Evolutionary conservation across 1,140 invertebrate genomes (phyloP), one percentile per base, ranked within the genome.

Genomic region (Drosophila saltans): DNA sequence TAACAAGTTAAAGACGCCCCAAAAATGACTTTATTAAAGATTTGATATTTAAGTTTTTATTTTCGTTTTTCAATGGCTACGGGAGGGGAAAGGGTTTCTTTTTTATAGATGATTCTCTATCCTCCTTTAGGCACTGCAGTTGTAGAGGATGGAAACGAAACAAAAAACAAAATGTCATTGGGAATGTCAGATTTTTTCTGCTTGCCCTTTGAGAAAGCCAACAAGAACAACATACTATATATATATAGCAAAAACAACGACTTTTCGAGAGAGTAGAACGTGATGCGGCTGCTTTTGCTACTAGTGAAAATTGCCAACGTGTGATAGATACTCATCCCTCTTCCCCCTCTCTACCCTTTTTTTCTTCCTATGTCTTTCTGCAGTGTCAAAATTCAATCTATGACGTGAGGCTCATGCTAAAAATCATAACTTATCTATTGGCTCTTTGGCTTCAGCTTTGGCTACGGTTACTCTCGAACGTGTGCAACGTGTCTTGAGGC

Each of bases 21-120:
- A 75, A 69, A 36, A 86, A 86, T 86, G 83, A 72, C 83, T 86
- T 83, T 70, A 86, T 86, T 86, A 86, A 88, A 86, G 80, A 88
- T 86, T 88, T 86, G 84, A 86, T 86, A 86, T 86, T 86, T 86
- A 80, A 86, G 58, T 66, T 76, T 60, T 88, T 68, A 82, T 86
- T 52, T 26, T 48, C 8, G 8, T 48, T 48, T 45, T 21, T 30
- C 16, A 16, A 36, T 36, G 45, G 16, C 45, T 5, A 21, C 24
- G 7, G 3, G 11, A 21, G 1, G 16, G 16, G 1, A 21, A n/a
- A 2, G 4, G 43, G 16, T 6, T 78, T 69, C 48, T 70, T 66
- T 24, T n/a, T 6, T 8, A 40, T 39, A 9, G 11, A 11, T 30
- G 26, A 24, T 30, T 62, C 36, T 21, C 45, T 43, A 57, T 72